These are phyloP conservation scores for Tanypteryx hageni DNA, from an alignment of 2,888 invertebrate genomes.

Conservation along the genomic window DNA sequence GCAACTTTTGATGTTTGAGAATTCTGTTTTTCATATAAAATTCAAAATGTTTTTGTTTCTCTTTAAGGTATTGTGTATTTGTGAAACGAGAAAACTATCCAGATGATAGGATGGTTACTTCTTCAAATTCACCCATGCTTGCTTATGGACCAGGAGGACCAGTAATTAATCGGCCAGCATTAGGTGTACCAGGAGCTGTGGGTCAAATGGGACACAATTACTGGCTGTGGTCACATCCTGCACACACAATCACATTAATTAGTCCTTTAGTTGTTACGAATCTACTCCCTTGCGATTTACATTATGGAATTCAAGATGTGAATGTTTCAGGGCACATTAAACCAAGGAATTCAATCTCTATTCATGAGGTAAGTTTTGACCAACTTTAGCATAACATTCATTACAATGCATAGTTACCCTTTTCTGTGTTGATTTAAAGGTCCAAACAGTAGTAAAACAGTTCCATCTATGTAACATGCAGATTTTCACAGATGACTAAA, in stretches of 20 bases:
- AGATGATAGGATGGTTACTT: slow-evolving; percentile 75
- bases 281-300: slow-evolving; percentile 89
- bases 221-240: slow-evolving; percentile 77
- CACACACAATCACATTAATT: slow-evolving; percentile 90
- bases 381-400: too few species aligned
- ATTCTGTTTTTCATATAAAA: background rate
- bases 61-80: slow-evolving; percentile 85
- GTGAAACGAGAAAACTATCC: slow-evolving; percentile 90
- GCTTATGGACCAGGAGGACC: slow-evolving; percentile 36
- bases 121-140: slow-evolving; percentile 65
- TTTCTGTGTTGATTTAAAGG: too few species aligned
- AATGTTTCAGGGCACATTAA: slow-evolving; percentile 26
- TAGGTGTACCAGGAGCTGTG: slow-evolving; percentile 63
- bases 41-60: slow-evolving; percentile 39
- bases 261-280: slow-evolving; percentile 90
- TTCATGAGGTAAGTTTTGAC: slow-evolving; percentile 61
- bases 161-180: slow-evolving; percentile 24
- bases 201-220: slow-evolving; percentile 59
- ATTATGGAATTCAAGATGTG: slow-evolving; percentile 74
- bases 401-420: too few species aligned
- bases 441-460: too few species aligned
- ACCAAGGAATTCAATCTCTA: slow-evolving; percentile 38
- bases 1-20: background rate
- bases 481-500: too few species aligned
- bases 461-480: too few species aligned